Evolutionary conservation across 2,797 vertebrate genomes (phyloP), one percentile per base, ranked within the genome.

Genomic region (Hyperoplus immaculatus): DNA sequence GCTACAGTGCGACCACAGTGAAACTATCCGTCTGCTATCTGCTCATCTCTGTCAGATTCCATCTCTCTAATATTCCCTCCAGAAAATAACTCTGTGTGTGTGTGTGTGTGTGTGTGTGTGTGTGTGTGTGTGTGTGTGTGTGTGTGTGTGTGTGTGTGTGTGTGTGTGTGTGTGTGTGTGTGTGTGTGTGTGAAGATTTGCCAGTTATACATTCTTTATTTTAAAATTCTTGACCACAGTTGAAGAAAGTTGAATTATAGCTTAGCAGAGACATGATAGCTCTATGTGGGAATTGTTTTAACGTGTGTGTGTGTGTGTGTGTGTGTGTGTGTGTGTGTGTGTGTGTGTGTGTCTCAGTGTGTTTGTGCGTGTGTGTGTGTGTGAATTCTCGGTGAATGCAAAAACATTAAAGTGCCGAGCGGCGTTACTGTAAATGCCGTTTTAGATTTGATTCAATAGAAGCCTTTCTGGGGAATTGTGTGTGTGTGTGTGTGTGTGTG

Each of bases 371-470:
- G 77, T 63, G 56, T 60, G 68, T 71, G 46, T 51, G 58, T 68
- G 69, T 78, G 71, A 85, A 65, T 84, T 86, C 64, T 81, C 47
- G 1, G 73, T 69, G 59, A 84, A 79, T 76, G 68, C 63, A 71
- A 77, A 82, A 85, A 85, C 87, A 90, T 87, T 82, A 61, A 83
- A 81, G 83, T 88, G 85, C 82, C 82, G 39, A 36, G 42, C 60
- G 2, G 76, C 43, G 77, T 89, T 91, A 81, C 77, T 54, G 77
- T 89, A 88, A 87, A 90, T 85, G 82, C 58, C 39, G 41, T 85
- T 90, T 85, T 81, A 81, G 87, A 86, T 82, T 61, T 87, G 85
- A 90, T 87, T 87, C n/a, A 76, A 86, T 84, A 82, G 83, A 91
- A 83, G 73, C 78, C 6, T 82, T 81, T 80, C 66, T 60, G 69